Conservation (phyloP, 1,140 invertebrate species). For the Diabrotica virgifera region DNA sequence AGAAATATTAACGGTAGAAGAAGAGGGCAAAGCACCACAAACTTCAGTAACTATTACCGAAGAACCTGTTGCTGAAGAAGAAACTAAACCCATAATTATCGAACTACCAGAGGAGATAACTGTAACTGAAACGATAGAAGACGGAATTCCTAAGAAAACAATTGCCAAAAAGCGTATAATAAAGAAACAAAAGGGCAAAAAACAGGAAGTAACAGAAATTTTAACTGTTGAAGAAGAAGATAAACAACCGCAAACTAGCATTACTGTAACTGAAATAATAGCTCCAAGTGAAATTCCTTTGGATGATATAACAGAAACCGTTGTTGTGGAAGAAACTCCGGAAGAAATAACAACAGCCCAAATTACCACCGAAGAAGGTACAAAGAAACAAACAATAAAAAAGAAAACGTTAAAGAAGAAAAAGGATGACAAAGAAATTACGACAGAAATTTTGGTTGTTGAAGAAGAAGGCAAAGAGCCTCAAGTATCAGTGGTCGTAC, state of each 20-base stretch:
- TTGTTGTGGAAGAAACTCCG: constrained; percentile 35
- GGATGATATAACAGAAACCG: constrained; percentile 43
- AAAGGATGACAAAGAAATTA: constrained; percentile 43
- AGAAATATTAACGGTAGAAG: constrained; percentile 42
- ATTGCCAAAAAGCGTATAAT: constrained; percentile 41
- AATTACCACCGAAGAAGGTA: constrained; percentile 34
- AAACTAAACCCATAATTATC: constrained; percentile 42
- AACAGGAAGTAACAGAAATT: constrained; percentile 44
- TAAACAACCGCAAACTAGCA: constrained; percentile 43
- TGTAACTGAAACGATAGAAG: constrained; percentile 40
- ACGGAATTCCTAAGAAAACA: constrained; percentile 38
- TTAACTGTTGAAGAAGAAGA: constrained; percentile 47
- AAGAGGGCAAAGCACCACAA: constrained; percentile 41
- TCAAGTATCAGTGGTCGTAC: constrained; percentile 42
- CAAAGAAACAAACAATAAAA: constrained; percentile 40
- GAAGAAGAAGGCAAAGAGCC: constrained; percentile 46
- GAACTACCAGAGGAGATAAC: constrained; percentile 45
- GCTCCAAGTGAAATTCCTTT: constrained; percentile 41
- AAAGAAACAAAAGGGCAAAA: constrained; percentile 42
- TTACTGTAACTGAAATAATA: constrained; percentile 45
- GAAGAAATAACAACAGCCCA: constrained; percentile 37
- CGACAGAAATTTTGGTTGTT: constrained; percentile 43
- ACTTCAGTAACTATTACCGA: constrained; percentile 40
- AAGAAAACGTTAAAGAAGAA: constrained; percentile 42
- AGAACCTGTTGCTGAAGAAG: constrained; percentile 42